These are phyloP conservation scores for Hoplias malabaricus DNA, from an alignment of 2,113 vertebrate genomes.

Conservation along the genomic window DNA sequence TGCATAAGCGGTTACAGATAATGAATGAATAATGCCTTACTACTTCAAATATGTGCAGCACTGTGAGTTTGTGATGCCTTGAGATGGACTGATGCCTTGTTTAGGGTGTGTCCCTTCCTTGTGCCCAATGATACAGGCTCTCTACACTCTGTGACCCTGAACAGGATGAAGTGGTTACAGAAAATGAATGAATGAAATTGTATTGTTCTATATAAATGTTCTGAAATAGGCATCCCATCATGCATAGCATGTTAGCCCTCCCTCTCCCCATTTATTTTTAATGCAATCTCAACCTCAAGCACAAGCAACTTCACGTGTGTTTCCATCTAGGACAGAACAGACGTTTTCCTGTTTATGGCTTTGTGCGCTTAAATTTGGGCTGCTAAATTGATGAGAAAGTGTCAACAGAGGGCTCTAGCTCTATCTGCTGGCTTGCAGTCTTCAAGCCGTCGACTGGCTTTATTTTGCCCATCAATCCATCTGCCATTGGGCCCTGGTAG, in stretches of 20 bases:
- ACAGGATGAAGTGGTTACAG: too few species aligned
- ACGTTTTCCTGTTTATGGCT: background rate
- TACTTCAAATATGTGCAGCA: too few species aligned
- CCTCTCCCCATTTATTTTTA: background rate
- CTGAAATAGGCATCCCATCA: background rate
- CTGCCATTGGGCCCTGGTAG: slow-evolving; percentile 59
- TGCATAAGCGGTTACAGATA: too few species aligned
- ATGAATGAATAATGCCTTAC: too few species aligned
- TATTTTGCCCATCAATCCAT: slow-evolving; percentile 67
- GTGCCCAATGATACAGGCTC: too few species aligned
- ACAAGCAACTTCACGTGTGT: background rate
- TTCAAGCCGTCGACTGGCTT: slow-evolving; percentile 50
- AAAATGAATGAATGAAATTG: too few species aligned
- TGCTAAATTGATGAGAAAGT: slow-evolving; percentile 7
- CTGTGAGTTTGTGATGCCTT: too few species aligned
- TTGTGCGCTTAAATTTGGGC: background rate
- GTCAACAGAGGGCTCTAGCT: slow-evolving; percentile 50
- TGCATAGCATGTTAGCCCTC: background rate
- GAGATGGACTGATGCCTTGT: too few species aligned
- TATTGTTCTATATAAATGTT: too few species aligned
- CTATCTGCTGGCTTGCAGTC: slow-evolving; percentile 59
- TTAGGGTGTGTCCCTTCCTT: too few species aligned
- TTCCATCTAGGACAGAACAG: background rate
- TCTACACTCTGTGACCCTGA: too few species aligned
- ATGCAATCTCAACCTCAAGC: background rate